Conservation (phyloP, 2,113 vertebrate genomes). For the Varanus salvator region DNA sequence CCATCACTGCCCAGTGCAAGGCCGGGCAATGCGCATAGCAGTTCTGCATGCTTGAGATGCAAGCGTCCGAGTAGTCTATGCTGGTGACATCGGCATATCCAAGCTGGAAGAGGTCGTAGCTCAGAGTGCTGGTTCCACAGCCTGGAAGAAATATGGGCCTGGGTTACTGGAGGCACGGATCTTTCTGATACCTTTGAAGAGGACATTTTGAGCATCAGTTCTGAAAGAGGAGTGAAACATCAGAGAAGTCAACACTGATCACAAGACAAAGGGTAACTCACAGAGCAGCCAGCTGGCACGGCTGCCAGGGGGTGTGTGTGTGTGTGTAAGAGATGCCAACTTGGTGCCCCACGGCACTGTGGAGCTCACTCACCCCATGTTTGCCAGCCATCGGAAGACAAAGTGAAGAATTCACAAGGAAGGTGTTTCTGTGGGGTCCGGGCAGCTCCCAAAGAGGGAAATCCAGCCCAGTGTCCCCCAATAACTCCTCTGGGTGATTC, state of each 20-base stretch:
- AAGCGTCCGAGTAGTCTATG: conserved; percentile 91
- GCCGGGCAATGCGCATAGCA: conserved; percentile 74
- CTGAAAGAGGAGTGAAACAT: too few species aligned
- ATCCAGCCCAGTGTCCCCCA: too few species aligned
- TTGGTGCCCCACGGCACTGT: too few species aligned
- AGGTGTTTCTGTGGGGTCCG: too few species aligned
- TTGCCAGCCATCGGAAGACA: too few species aligned
- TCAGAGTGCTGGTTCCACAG: conserved; percentile 93
- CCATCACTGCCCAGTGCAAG: conserved; percentile 92
- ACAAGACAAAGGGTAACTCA: background rate
- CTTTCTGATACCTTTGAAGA: background rate
- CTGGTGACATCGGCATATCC: conserved; percentile 87
- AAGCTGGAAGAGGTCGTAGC: conserved; percentile 81
- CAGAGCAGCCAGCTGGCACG: background rate
- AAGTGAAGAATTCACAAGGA: too few species aligned
- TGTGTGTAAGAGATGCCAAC: too few species aligned
- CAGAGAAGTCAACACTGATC: too few species aligned
- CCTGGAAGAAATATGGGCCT: conserved; percentile 71
- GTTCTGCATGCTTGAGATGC: conserved; percentile 84
- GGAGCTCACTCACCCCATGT: too few species aligned
- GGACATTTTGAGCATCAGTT: background rate
- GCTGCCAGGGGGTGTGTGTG: too few species aligned
- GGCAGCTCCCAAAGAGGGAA: too few species aligned
- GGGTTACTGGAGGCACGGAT: background rate
- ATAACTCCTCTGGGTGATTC: too few species aligned